A percentile compares a stretch with the other conserved stretches of the same genome.
Conservation (phyloP, 64 coral and sea anemone species). For the Pocillopora damicornis region DNA sequence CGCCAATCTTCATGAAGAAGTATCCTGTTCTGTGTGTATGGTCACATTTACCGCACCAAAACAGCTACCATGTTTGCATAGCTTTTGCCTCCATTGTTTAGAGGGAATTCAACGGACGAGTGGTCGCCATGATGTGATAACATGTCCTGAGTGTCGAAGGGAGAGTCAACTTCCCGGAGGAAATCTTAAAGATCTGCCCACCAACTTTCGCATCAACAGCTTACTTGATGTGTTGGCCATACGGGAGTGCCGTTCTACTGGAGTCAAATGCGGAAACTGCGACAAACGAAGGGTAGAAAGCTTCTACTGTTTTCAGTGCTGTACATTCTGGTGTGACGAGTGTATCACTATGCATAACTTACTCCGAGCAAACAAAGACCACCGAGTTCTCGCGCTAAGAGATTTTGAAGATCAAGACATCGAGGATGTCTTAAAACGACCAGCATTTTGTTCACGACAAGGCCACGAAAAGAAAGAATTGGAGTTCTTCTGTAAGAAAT, state of each 20-base stretch:
- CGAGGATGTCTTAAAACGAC: neutral
- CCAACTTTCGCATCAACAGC: neutral
- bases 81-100: no score
- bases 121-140: no score
- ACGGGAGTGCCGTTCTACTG: neutral
- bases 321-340: no score
- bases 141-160: no score
- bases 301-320: neutral
- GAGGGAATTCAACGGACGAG: no score
- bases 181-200: no score
- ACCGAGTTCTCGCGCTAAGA: neutral
- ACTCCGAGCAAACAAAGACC: neutral
- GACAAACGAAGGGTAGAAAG: neutral
- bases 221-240: neutral
- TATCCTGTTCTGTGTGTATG: neutral
- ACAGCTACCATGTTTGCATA: no score
- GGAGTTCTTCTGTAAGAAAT: neutral
- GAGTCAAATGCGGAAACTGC: neutral
- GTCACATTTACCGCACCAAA: no score
- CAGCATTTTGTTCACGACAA: neutral
- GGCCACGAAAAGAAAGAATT: neutral
- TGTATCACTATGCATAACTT: neutral
- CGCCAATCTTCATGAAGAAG: neutral
- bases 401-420: conserved; percentile 3
- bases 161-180: no score